A percentile compares a stretch with the other conserved stretches of the same genome.
Conservation (phyloP, 2,888 invertebrate genomes). For the Rhingia campestris region DNA sequence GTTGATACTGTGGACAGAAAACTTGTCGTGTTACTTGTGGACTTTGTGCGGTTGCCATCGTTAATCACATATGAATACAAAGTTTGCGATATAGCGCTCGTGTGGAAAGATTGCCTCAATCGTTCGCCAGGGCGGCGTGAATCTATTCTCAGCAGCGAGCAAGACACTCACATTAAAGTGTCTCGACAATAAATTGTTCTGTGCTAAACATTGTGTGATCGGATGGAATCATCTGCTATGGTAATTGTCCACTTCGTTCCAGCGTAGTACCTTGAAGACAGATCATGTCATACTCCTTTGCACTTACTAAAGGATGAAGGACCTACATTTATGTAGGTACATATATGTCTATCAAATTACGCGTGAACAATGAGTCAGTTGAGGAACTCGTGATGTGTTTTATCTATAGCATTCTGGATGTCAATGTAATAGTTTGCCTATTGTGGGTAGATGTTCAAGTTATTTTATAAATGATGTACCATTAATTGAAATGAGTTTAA, state of each 20-base stretch:
- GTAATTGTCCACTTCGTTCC: not conserved
- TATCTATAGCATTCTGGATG: too few species aligned
- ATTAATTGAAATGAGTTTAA: too few species aligned
- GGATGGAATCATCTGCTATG: constrained; percentile 16
- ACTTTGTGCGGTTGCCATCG: constrained; percentile 6
- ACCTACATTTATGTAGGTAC: not conserved
- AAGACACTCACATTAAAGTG: not conserved
- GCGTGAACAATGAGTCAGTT: too few species aligned
- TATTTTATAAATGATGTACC: too few species aligned
- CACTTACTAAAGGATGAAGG: not conserved
- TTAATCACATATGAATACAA: constrained; percentile 2
- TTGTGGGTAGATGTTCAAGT: too few species aligned
- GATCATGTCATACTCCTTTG: not conserved
- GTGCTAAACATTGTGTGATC: not conserved
- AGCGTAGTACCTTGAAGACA: not conserved
- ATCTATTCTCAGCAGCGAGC: not conserved
- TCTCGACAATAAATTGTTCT: constrained; percentile 11
- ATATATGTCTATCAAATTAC: not conserved
- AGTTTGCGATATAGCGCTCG: not conserved
- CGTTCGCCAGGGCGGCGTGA: not conserved
- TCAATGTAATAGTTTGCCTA: too few species aligned
- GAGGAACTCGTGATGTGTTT: too few species aligned
- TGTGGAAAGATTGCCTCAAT: constrained; percentile 19
- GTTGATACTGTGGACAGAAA: constrained; percentile 21
- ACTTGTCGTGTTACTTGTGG: constrained; percentile 2